Percentiles rank a stretch among this genome's conserved stretches.
Evolutionary conservation across 2,888 invertebrate genomes (phyloP).

Genomic region (Apotomis betuletana): DNA sequence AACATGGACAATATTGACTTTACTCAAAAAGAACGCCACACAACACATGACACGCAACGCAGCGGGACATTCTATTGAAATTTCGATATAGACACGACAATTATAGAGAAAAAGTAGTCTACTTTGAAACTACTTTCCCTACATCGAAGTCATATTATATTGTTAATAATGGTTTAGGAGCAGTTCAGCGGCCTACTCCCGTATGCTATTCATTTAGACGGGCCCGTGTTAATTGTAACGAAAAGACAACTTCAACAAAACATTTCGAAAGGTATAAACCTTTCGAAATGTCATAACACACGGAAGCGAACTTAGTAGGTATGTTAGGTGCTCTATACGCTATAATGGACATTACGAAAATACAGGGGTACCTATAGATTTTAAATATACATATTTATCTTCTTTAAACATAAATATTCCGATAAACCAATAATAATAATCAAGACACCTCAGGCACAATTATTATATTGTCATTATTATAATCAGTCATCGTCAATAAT

Average conservation of each 20-base stretch:
- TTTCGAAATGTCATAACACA: no score
- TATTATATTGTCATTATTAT: not conserved
- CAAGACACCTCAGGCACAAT: slow-evolving; percentile 1
- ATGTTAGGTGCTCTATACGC: not conserved
- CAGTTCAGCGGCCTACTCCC: no score
- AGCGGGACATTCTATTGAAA: not conserved
- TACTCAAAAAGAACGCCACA: not conserved
- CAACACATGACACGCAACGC: not conserved
- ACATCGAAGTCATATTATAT: no score
- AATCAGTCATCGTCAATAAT: not conserved
- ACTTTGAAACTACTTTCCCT: no score
- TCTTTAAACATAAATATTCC: not conserved
- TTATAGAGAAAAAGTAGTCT: no score
- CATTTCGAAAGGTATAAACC: no score
- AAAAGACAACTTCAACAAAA: no score
- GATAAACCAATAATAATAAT: slow-evolving; percentile 8
- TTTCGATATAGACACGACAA: no score
- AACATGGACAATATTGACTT: slow-evolving; percentile 8
- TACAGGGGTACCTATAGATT: not conserved
- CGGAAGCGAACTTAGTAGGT: no score
- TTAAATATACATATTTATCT: not conserved
- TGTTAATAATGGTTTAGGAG: no score
- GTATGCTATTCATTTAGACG: no score
- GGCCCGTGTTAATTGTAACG: no score
- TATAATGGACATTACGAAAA: not conserved